Conservation (phyloP, 2,888 invertebrate genomes). For the Amaurobius ferox region DNA sequence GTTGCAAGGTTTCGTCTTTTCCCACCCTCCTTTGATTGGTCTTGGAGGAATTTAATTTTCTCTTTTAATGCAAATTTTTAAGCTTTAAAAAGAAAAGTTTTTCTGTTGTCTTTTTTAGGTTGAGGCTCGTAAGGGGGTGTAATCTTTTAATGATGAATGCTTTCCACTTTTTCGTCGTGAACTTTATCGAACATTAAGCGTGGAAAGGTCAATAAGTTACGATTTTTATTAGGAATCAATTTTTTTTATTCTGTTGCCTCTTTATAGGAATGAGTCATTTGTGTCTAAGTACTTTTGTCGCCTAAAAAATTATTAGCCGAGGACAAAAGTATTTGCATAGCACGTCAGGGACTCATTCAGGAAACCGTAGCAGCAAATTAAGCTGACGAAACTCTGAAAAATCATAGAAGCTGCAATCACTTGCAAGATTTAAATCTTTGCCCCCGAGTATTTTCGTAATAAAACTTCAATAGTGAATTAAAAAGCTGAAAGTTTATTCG, state of each 20-base stretch:
- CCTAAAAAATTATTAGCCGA: constrained; percentile 56
- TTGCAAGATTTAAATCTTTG: constrained; percentile 64
- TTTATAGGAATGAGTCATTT: constrained; percentile 57
- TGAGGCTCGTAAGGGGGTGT: constrained; percentile 44
- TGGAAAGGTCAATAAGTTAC: constrained; percentile 62
- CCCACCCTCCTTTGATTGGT: constrained; percentile 66
- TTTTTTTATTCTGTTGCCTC: constrained; percentile 21
- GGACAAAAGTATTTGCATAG: constrained; percentile 50
- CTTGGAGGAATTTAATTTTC: constrained; percentile 67
- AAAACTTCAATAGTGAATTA: constrained; percentile 27
- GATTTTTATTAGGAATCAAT: constrained; percentile 37
- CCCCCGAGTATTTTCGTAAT: constrained; percentile 57
- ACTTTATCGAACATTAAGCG: constrained; percentile 62
- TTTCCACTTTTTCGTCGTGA: constrained; percentile 45
- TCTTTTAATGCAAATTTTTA: constrained; percentile 70
- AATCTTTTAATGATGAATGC: constrained; percentile 72
- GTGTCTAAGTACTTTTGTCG: constrained; percentile 56
- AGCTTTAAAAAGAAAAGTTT: constrained; percentile 29
- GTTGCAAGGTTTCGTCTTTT: constrained; percentile 33
- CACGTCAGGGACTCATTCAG: constrained; percentile 63
- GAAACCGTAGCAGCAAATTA: constrained; percentile 48
- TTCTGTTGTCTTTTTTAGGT: constrained; percentile 28
- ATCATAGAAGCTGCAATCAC: constrained; percentile 58
- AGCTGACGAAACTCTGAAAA: constrained; percentile 42
- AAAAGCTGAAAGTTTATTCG: background rate